These are phyloP conservation scores for Saimiri boliviensis DNA, from an alignment of 2,113 vertebrate genomes.

Conservation along the genomic window DNA sequence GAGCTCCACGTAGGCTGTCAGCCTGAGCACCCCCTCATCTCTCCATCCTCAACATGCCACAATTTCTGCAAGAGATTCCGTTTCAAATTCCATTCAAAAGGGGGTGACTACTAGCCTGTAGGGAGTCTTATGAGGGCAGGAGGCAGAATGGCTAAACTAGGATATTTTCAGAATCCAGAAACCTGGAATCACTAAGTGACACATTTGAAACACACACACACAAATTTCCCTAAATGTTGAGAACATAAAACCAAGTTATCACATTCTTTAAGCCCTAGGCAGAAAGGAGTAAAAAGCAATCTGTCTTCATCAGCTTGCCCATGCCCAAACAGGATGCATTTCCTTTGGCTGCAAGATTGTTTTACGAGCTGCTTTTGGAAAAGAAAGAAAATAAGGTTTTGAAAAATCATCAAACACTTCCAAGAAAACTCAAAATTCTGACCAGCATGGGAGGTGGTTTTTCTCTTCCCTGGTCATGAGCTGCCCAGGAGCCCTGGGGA, in stretches of 20 bases:
- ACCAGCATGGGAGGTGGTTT: not conserved
- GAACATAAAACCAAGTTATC: not conserved
- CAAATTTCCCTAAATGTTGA: not conserved
- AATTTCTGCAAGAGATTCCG: too few species aligned
- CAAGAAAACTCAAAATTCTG: constrained; percentile 4
- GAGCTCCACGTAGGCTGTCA: fast-evolving
- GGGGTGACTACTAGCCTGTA: fast-evolving
- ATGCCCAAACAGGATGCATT: not conserved
- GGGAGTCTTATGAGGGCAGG: not conserved
- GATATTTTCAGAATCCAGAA: not conserved
- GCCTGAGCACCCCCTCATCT: too few species aligned
- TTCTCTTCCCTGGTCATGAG: not conserved
- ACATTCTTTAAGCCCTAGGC: not conserved
- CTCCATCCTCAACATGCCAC: fast-evolving
- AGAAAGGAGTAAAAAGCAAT: not conserved
- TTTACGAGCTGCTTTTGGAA: constrained; percentile 52
- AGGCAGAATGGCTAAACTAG: not conserved
- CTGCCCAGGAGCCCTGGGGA: fast-evolving
- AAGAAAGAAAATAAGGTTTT: constrained; percentile 52
- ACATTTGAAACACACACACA: not conserved
- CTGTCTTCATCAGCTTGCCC: not conserved
- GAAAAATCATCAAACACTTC: constrained; percentile 42
- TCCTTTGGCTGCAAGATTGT: constrained; percentile 5
- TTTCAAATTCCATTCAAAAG: not conserved
- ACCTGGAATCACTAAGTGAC: not conserved